Evolutionary conservation across 2,888 invertebrate genomes (phyloP), one percentile per base, ranked within the genome.

Genomic region (Linnaemya vulpina): DNA sequence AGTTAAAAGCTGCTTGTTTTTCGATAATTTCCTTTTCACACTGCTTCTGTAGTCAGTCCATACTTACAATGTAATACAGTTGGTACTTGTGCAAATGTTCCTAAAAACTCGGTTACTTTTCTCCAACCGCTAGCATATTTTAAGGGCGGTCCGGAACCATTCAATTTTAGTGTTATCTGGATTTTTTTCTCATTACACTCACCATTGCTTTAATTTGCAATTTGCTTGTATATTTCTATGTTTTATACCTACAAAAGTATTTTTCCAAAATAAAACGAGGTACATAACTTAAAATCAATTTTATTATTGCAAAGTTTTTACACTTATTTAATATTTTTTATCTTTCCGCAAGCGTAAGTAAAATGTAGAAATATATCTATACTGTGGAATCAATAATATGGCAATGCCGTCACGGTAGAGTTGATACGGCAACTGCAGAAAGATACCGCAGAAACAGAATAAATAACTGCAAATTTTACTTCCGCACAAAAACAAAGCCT

Each of bases 81-180:
- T n/a, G n/a, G n/a, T n/a, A n/a, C n/a, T n/a, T n/a, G n/a, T n/a
- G n/a, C n/a, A 30, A 30, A 30, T 62, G 38, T 40, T 49, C 17
- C 17, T 17, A 49, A 49, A n/a, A 49, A 1, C 1, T 49, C 17
- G 17, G 7, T 49, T 49, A 49, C 49, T 5, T 49, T 60, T 60
- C 30, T 58, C 55, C 55, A 58, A 58, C 55, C 55, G 30, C 30
- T 25, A 15, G 55, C 55, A 58, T 58, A 25, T 15, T 58, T 58
- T 30, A 25, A 58, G 11, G 55, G 30, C 30, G 25, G 30, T 11
- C 30, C 55, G 30, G 15, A 58, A 58, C 55, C 55, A 58, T 58
- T 58, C 30, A 58, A 13, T 58, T 25, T 58, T n/a, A 35, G 7
- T 35, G 60, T 30, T 60, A 35, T 35, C 60, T 35, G 35, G 3